phyloP scores from a whole-genome alignment of 1,140 invertebrate species.

The Trichomalopsis sarcophagae region DNA sequence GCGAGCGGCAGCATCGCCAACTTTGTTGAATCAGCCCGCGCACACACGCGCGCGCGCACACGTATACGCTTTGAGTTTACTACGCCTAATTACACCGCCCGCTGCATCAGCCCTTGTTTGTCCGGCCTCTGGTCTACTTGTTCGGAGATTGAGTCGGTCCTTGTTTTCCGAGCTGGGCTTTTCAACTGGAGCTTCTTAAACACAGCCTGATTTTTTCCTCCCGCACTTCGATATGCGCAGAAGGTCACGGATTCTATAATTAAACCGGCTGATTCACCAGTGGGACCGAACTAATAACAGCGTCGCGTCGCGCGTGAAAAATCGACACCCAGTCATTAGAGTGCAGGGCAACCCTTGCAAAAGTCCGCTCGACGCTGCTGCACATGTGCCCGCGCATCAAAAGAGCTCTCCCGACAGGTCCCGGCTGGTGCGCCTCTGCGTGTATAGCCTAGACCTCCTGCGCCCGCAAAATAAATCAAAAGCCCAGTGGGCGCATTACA shows the following conservation, averaged over 20 bases:
- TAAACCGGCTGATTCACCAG: too few species aligned
- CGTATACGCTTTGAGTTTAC: conserved; percentile 52
- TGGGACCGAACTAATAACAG: too few species aligned
- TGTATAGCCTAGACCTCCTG: not conserved
- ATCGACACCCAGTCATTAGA: too few species aligned
- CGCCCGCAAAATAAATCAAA: conserved; percentile 71
- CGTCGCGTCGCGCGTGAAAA: too few species aligned
- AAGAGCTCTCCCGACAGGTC: conserved; percentile 31
- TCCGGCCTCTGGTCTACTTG: conserved; percentile 1
- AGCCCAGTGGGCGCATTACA: conserved; percentile 63
- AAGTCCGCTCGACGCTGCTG: not conserved
- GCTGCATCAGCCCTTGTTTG: conserved; percentile 36
- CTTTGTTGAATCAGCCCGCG: conserved; percentile 56
- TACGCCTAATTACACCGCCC: conserved; percentile 57
- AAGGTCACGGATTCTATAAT: too few species aligned
- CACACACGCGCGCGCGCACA: not conserved
- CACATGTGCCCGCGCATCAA: not conserved
- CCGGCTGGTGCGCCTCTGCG: not conserved
- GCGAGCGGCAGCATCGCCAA: conserved; percentile 49
- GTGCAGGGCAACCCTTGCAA: not conserved
- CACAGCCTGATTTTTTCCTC: too few species aligned
- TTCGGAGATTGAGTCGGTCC: not conserved
- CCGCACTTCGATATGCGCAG: too few species aligned
- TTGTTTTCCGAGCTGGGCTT: not conserved
- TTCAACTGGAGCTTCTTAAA: too few species aligned